Conservation (phyloP, 2,797 vertebrate genomes). For the Carapus acus region DNA sequence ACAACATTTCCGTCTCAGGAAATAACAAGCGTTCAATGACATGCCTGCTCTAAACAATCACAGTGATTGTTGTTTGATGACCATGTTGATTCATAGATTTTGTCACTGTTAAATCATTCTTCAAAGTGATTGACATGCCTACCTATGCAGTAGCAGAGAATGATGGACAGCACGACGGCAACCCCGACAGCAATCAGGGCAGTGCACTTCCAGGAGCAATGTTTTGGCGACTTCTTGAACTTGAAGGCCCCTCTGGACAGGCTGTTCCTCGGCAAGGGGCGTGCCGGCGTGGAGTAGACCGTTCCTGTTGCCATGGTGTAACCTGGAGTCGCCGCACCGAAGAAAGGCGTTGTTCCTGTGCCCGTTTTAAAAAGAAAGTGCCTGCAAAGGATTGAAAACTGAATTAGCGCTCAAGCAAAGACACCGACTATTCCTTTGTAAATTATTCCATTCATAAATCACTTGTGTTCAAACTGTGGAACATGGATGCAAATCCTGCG, state of each 20-base stretch:
- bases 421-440: too few relatives aligned
- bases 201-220: conserved; percentile 98
- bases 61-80: conserved; percentile 14
- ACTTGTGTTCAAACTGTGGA: not conserved
- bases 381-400: conserved; percentile 68
- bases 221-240: conserved; percentile 97
- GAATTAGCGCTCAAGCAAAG: too few relatives aligned
- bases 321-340: conserved; percentile 92
- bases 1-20: conserved; percentile 21
- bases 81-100: conserved; percentile 4
- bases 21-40: conserved; percentile 14
- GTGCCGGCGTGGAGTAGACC: conserved; percentile 95
- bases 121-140: conserved; percentile 40
- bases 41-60: conserved; percentile 17
- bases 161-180: conserved; percentile 88
- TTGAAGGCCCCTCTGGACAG: conserved; percentile 97
- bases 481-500: too few relatives aligned
- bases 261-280: conserved; percentile 91
- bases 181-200: conserved; percentile 92
- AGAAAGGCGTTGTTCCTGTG: conserved; percentile 96
- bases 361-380: conserved; percentile 99
- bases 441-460: not conserved
- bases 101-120: not conserved
- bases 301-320: conserved; percentile 99
- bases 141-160: conserved; percentile 98